phyloP scores from a whole-genome alignment of 2,113 vertebrate species.

The Cebidichthys violaceus region DNA sequence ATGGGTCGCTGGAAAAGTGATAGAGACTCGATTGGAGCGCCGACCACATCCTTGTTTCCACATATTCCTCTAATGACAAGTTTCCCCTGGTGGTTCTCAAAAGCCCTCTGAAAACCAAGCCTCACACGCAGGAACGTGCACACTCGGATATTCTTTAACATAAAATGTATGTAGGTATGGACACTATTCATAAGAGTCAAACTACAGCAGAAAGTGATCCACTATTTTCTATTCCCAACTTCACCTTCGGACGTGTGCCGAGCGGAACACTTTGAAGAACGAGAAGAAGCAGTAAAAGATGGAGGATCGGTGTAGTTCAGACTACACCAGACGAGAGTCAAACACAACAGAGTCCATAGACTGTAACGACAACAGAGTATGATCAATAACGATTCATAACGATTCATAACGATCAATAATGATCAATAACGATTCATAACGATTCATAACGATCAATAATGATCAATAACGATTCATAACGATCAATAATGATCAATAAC shows the following conservation, averaged over 20 bases:
- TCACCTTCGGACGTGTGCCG: background rate
- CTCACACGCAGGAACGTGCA: slow-evolving; percentile 12
- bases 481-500: no score
- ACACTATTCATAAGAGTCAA: background rate
- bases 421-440: no score
- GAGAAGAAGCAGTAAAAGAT: background rate
- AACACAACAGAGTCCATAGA: no score
- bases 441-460: no score
- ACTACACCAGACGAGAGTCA: background rate
- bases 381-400: no score
- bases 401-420: no score
- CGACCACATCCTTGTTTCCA: slow-evolving; percentile 78
- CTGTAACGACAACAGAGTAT: no score
- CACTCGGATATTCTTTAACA: background rate
- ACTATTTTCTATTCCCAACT: background rate
- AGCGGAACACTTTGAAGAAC: background rate
- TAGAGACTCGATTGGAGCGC: slow-evolving; percentile 50
- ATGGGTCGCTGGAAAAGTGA: slow-evolving; percentile 69
- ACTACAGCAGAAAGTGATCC: background rate
- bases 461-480: no score
- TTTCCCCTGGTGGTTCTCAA: slow-evolving; percentile 57
- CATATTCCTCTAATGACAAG: slow-evolving; percentile 68
- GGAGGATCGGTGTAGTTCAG: background rate
- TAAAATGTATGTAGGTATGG: background rate
- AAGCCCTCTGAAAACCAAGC: slow-evolving; percentile 30